phyloP scores from a whole-genome alignment of 2,888 invertebrate species.

The Papilio elwesi region DNA sequence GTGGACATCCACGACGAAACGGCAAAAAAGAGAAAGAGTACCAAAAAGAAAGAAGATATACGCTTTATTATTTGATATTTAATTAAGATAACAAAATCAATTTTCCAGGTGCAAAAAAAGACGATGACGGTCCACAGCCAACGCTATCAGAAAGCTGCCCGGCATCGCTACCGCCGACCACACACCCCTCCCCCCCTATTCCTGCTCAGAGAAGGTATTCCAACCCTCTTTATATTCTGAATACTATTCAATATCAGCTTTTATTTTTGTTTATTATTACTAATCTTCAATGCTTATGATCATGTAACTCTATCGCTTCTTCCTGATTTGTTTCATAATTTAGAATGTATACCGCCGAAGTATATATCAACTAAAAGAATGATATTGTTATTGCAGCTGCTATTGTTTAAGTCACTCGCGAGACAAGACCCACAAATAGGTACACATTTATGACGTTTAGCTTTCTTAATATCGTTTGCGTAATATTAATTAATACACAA shows the following conservation, averaged over 20 bases:
- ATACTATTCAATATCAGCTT: conserved; percentile 26
- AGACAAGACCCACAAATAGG: conserved; percentile 80
- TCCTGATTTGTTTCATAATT: conserved; percentile 36
- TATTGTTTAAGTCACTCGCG: conserved; percentile 83
- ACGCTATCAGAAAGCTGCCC: conserved; percentile 74
- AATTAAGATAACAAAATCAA: not conserved
- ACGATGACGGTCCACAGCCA: conserved; percentile 66
- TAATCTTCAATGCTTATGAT: conserved; percentile 37
- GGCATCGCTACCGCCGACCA: conserved; percentile 70
- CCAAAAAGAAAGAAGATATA: no score
- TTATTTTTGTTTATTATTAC: conserved; percentile 26
- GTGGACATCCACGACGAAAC: no score
- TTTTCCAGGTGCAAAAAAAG: conserved; percentile 66
- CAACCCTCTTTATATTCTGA: not conserved
- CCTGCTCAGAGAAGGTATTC: conserved; percentile 81
- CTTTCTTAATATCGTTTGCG: conserved; percentile 65
- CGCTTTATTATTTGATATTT: not conserved
- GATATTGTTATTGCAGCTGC: conserved; percentile 79
- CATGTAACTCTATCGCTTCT: conserved; percentile 39
- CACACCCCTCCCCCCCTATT: conserved; percentile 73
- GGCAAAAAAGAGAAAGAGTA: no score
- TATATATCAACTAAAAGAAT: conserved; percentile 66
- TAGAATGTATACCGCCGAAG: conserved; percentile 27
- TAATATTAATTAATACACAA: conserved; percentile 43
- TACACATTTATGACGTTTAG: conserved; percentile 73